Evolutionary conservation across 2,113 vertebrate species (phyloP).

Genomic region (Tragelaphus imberbis): DNA sequence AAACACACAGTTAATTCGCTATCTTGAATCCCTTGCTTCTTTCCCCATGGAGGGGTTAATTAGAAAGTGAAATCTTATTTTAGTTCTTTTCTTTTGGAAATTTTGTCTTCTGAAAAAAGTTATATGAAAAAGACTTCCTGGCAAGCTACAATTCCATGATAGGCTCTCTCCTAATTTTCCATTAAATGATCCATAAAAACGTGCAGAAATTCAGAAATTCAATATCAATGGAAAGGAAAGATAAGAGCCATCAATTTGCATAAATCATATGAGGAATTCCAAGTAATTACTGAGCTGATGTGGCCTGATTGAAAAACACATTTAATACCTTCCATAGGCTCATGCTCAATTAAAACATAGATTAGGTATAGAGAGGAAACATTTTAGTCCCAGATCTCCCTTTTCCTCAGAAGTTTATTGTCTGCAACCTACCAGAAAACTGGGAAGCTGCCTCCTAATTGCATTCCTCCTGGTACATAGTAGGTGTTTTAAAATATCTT

Average conservation of each 20-base stretch:
- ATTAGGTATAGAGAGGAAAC: conserved; percentile 17
- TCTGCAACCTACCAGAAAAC: not conserved
- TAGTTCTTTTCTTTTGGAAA: conserved; percentile 29
- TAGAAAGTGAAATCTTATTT: conserved; percentile 44
- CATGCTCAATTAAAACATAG: conserved; percentile 18
- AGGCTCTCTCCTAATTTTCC: not conserved
- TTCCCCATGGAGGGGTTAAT: conserved; percentile 42
- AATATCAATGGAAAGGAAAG: conserved; percentile 29
- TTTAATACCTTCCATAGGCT: not conserved
- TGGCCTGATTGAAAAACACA: conserved; percentile 27
- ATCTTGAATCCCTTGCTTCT: not conserved
- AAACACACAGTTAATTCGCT: conserved; percentile 39
- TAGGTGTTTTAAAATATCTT: not conserved
- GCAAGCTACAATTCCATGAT: not conserved
- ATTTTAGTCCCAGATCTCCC: not conserved
- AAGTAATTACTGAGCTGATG: conserved; percentile 18
- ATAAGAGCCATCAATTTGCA: conserved; percentile 19
- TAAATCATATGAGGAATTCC: conserved; percentile 39
- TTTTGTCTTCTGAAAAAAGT: conserved; percentile 5
- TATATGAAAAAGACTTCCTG: not conserved
- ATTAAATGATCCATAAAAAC: conserved; percentile 27
- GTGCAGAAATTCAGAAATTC: conserved; percentile 36
- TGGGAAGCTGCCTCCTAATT: not conserved
- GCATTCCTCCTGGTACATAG: not conserved
- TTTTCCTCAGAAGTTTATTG: not conserved